phyloP scores from a whole-genome alignment of 2,797 vertebrate species.

The Nyctalus aviator region DNA sequence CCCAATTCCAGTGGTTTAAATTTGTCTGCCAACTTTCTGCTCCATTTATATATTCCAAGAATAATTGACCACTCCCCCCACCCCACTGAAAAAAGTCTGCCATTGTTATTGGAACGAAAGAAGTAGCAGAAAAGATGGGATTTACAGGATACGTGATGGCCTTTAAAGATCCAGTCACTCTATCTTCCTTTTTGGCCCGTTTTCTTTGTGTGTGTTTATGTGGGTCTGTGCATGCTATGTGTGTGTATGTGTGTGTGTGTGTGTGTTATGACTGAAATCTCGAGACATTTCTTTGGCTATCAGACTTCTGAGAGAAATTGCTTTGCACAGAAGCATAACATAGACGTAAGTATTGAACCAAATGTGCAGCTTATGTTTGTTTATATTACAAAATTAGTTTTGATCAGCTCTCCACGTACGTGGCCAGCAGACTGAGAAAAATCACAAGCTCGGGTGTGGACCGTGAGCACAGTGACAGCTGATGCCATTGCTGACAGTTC shows the following conservation, averaged over 20 bases:
- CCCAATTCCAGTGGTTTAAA: constrained; percentile 52
- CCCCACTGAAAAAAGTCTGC: neutral
- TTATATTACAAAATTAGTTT: constrained; percentile 87
- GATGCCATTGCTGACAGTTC: constrained; percentile 69
- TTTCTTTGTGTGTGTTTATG: constrained; percentile 43
- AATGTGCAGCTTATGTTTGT: constrained; percentile 85
- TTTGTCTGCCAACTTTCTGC: constrained; percentile 59
- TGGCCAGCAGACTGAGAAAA: constrained; percentile 85
- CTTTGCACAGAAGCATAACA: constrained; percentile 91
- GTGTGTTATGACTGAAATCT: constrained; percentile 87
- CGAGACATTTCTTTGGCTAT: constrained; percentile 97
- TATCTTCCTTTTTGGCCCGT: constrained; percentile 65
- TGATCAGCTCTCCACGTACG: constrained; percentile 84
- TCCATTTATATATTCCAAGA: neutral
- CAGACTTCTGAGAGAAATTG: constrained; percentile 95
- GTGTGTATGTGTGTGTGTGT: constrained; percentile 65
- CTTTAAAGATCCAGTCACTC: neutral
- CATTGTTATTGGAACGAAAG: constrained; percentile 12
- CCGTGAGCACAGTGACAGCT: constrained; percentile 70
- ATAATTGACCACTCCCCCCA: neutral
- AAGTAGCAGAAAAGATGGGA: constrained; percentile 63
- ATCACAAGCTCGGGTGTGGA: constrained; percentile 78
- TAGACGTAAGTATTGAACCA: constrained; percentile 87
- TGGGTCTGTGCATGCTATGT: constrained; percentile 65
- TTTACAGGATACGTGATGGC: neutral